Conservation (phyloP, 2,888 invertebrate species). For the Hyposoter dolosus region DNA sequence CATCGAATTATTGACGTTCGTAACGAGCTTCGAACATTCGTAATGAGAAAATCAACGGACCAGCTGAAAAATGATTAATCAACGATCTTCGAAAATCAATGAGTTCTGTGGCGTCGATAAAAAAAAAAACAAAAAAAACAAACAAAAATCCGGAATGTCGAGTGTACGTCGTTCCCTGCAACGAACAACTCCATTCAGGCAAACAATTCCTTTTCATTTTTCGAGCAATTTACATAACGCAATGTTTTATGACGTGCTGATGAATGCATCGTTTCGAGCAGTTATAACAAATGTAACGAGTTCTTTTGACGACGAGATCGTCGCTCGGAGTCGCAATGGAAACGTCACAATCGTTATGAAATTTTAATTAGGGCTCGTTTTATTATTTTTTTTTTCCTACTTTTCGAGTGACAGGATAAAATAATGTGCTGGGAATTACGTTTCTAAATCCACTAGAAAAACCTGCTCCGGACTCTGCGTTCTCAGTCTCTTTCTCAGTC, state of each 20-base stretch:
- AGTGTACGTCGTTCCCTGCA: not conserved
- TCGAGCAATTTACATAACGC: conserved; percentile 3
- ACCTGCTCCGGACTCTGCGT: not conserved
- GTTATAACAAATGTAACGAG: not conserved
- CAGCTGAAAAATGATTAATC: not conserved
- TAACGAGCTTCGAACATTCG: not conserved
- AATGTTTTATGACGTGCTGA: not conserved
- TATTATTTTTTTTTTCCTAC: not conserved
- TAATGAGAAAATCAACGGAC: not conserved
- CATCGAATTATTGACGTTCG: not conserved
- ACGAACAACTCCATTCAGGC: not conserved
- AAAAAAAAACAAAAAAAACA: not conserved
- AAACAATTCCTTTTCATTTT: not conserved
- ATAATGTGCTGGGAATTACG: conserved; percentile 10
- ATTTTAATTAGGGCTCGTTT: conserved; percentile 43
- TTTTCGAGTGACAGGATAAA: not conserved
- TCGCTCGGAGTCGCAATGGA: conserved; percentile 32
- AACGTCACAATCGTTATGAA: conserved; percentile 37
- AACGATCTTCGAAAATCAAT: not conserved
- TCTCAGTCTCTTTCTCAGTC: not conserved
- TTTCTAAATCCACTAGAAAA: conserved; percentile 34
- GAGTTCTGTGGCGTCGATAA: not conserved
- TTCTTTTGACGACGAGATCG: not conserved
- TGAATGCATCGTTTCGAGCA: not conserved
- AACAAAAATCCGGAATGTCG: not conserved